Evolutionary conservation across 2,888 invertebrate species (phyloP).

Genomic region (Nymphalis c-album): DNA sequence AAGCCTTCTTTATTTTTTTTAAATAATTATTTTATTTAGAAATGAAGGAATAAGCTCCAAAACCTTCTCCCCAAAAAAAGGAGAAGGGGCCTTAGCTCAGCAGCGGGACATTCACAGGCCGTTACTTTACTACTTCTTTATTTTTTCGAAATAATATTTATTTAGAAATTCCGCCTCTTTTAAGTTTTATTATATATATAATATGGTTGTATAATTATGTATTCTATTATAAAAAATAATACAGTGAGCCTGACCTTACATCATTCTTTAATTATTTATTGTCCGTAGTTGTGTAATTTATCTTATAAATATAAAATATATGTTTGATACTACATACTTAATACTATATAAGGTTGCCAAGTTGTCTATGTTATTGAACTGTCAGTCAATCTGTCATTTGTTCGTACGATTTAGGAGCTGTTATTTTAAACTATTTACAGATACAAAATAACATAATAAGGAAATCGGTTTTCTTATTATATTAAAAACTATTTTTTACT

Average conservation of each 20-base stretch:
- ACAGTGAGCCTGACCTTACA: not conserved
- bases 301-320: slow-evolving; percentile 4
- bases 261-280: slow-evolving; percentile 2
- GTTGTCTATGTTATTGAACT: slow-evolving; percentile 13
- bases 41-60: no score
- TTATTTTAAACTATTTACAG: not conserved
- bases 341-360: not conserved
- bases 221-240: not conserved
- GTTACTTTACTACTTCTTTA: no score
- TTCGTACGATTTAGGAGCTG: slow-evolving; percentile 8
- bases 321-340: not conserved
- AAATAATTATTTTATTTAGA: no score
- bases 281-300: not conserved
- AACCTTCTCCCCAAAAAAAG: no score
- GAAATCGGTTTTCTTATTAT: not conserved
- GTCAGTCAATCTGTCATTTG: slow-evolving; percentile 20
- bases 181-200: no score
- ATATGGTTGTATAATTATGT: no score
- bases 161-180: no score
- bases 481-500: not conserved
- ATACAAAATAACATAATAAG: not conserved
- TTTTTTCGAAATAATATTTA: no score
- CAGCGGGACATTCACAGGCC: no score
- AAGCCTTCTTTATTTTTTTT: no score
- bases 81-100: no score